Evolutionary conservation across 2,888 invertebrate species (phyloP), one percentile per base, ranked within the genome.

Genomic region (Phyllotreta cruciferae): DNA sequence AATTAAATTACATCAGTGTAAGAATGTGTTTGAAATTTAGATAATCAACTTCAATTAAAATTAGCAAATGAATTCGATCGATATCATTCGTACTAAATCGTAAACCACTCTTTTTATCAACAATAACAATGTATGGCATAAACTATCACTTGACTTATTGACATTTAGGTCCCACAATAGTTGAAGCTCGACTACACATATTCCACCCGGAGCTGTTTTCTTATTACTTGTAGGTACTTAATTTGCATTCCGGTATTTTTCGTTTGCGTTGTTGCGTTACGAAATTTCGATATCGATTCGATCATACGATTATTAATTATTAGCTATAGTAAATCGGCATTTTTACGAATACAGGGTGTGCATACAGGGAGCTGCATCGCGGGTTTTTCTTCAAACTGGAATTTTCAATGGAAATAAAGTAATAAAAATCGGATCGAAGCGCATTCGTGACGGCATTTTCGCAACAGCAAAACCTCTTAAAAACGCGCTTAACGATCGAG

Each of bases 131-230:
- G 60, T 60, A 56, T 58, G 58, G 63, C 50, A 41, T 62, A 57
- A 62, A 64, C 63, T 61, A 66, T 64, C 50, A 47, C 56, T 60
- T 66, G 67, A 67, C 67, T 66, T 63, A 61, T 67, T 63, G 67
- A 67, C 65, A 66, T 67, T 63, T 67, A 65, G 63, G 54, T 63
- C 60, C 24, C 63, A 58, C 64, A 67, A 55, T 63, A 63, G 63
- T 63, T 57, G 60, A 52, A 53, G 49, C 63, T 65, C 55, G 67
- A 38, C 57, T 63, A 56, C 58, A 60, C 58, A 60, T 60, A 64
- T 60, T 63, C 61, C 60, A 62, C 64, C 62, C 54, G 60, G 57
- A 56, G 60, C 52, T 41, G 39, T 56, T 45, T 57, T 61, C 11
- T 13, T 41, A 14, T 35, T 36, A 13, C 50, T 52, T 37, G 24